Evolutionary conservation across 1,140 invertebrate species (phyloP), one percentile per base, ranked within the genome.

Genomic region (Megalonaias nervosa): DNA sequence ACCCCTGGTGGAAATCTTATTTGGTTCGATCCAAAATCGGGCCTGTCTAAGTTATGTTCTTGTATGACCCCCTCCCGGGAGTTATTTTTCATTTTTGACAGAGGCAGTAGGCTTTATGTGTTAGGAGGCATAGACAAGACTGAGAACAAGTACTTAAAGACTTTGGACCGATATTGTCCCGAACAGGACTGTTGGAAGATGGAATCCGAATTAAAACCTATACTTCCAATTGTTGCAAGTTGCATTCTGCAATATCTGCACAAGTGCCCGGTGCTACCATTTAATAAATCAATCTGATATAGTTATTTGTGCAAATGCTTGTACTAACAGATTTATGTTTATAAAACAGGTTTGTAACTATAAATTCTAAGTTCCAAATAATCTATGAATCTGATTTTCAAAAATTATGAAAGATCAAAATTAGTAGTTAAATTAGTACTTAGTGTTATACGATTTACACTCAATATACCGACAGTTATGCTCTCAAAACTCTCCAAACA

Each of bases 1-100:
- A 76, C 67, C 26, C 64, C 70, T 38, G 26, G 71, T 31, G 74
- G 74, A 70, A 58, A 76, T 59, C 57, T 76, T 61, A 76, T 76
- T 60, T 70, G 65, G 56, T 76, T 69, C 38, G 26, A 70, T 31
- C 67, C 68, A 62, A 48, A 62, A n/a, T 62, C 67, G 5, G 74
- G 67, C 48, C 67, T 70, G 71, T 76, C 74, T 70, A 38, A 64
- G 57, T 26, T 70, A 17, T 76, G 74, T 65, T 61, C 74, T 26
- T 48, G 71, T 19, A 67, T 70, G 19, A 60, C 67, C 14, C 71
- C 64, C n/a, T 64, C 5, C 21, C 57, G 74, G 11, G 71, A 76
- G 60, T 21, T 70, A 23, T 76, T 76, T 31, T 16, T 48, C 21
- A 76, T 76, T 67, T 76, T 64, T 48, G 16, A 19, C 3, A 76